These are phyloP conservation scores for Cettia cetti DNA, from an alignment of 2,113 vertebrate species.

Conservation along the genomic window DNA sequence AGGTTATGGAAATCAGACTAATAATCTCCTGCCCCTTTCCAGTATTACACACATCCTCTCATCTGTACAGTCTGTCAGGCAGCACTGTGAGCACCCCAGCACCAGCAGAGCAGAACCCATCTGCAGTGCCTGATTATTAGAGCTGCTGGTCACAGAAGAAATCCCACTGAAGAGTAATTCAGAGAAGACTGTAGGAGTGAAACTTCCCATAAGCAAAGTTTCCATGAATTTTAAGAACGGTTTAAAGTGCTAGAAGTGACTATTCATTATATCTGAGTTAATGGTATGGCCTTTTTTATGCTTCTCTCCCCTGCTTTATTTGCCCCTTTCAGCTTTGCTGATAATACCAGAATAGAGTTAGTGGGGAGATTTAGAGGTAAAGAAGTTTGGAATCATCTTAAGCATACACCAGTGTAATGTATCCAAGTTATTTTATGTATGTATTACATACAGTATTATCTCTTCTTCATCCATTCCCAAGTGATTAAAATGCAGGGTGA, in stretches of 20 bases:
- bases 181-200: neutral
- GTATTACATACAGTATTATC: neutral
- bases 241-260: neutral
- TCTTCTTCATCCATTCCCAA: neutral
- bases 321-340: neutral
- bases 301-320: neutral
- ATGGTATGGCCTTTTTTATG: neutral
- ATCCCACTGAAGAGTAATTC: neutral
- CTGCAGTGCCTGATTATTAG: neutral
- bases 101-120: neutral
- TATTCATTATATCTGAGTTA: neutral
- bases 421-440: neutral
- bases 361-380: neutral
- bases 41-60: neutral
- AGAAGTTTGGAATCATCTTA: neutral
- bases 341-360: neutral
- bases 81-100: neutral
- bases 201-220: neutral
- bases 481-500: neutral
- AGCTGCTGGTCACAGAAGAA: neutral
- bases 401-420: neutral
- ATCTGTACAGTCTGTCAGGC: neutral
- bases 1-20: constrained; percentile 14
- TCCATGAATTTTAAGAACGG: constrained; percentile 10
- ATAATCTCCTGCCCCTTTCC: neutral